Evolutionary conservation across 2,888 invertebrate genomes (phyloP), one percentile per base, ranked within the genome.

Genomic region (Druceiella hillmani): DNA sequence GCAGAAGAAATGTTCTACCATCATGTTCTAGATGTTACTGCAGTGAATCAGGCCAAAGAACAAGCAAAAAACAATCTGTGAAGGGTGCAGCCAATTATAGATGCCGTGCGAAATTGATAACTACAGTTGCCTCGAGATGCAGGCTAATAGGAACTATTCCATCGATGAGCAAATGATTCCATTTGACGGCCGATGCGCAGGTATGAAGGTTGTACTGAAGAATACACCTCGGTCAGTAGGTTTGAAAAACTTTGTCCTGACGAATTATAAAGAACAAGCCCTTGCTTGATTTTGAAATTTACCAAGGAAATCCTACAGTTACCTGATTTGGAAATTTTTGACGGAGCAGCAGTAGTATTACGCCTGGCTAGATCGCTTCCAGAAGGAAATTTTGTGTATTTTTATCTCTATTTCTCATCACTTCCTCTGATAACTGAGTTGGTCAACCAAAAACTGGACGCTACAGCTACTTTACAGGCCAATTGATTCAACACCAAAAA

Each of bases 201-300:
- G 46, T 43, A 22, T 49, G 52, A 14, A 42, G 37, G 36, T 52
- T 33, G 42, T 47, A 13, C 52, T 54, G 3, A 48, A 47, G 38
- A 54, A 51, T 39, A 55, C 55, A 41, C 58, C 56, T 10, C 44
- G 52, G 12, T 52, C 55, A 11, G 49, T 46, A 15, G 57, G 56
- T 2, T 43, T 60, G 12, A 60, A 60, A 47, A 58, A 56, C 39
- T 57, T 54, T 41, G 53, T n/a, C 59, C n/a, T n/a, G n/a, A n/a
- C n/a, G n/a, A n/a, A n/a, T n/a, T n/a, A n/a, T n/a, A n/a, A n/a
- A n/a, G n/a, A n/a, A n/a, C n/a, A n/a, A n/a, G n/a, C n/a, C n/a
- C n/a, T n/a, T n/a, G n/a, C n/a, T n/a, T n/a, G n/a, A n/a, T n/a
- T n/a, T n/a, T n/a, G n/a, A n/a, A n/a, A n/a, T n/a, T n/a, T n/a